Base-by-base conservation (phyloP, 2,888 invertebrate species). In the Acronicta alni region DNA sequence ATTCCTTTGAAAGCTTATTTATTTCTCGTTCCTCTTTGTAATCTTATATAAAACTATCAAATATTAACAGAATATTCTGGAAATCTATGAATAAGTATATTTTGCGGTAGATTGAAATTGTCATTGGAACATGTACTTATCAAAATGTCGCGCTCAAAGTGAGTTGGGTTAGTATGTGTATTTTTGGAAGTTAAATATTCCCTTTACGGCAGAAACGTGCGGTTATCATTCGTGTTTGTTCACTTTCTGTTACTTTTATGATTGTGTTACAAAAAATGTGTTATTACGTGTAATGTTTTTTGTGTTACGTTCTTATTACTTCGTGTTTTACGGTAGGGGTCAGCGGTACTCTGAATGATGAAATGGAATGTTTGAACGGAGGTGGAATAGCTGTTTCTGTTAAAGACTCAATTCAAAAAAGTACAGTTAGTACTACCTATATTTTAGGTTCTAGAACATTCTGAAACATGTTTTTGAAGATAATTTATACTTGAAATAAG, bases 1-100 rank as follows among this genome's bases (percentile, higher is more conserved):
- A 67, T 75, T 64, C 54, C 66, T 76, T 70, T 72, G 67, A 76
- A 77, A 66, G 70, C 74, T 71, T 70, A 62, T 74, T 79, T 81
- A 68, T 76, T 74, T 70, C 69, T 37, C 68, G 63, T 77, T 65
- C 58, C 54, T 56, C 43, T 72, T 70, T 66, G 57, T 62, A 65
- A 72, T 71, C 69, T 75, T 57, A 45, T 30, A 44, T 58, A 51
- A 70, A 75, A 77, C 75, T 75, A 75, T 77, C 62, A 77, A 71
- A 67, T 38, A 32, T 45, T 49, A 41, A 37, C 14, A 23, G 42
- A 52, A n/a, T 59, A 32, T 60, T 41, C 45, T 44, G 51, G 20
- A 54, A 67, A 59, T 64, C 39, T 64, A 49, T 57, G 53, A 73
- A 62, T 55, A 61, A 53, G 15, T 44, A 32, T 37, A 38, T 57